Conservation (phyloP, 2,113 vertebrate genomes). For the Nothobranchius furzeri region DNA sequence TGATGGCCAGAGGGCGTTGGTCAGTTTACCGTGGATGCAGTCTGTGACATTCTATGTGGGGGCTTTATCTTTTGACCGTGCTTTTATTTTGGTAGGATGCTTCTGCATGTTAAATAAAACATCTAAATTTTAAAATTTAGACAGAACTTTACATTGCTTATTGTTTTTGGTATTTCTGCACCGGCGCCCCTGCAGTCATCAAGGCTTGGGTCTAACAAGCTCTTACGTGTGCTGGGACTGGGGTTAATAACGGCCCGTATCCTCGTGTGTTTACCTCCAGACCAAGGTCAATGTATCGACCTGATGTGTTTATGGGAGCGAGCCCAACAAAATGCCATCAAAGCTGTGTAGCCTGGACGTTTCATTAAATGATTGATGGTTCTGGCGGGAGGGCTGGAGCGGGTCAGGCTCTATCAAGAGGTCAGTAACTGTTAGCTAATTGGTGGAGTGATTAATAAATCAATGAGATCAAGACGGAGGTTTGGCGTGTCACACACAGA, state of each 20-base stretch:
- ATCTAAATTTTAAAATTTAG: no score
- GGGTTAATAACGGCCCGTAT: conserved; percentile 57
- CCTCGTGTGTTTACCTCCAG: conserved; percentile 49
- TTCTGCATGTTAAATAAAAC: no score
- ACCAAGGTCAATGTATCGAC: conserved; percentile 88
- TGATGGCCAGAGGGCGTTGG: no score
- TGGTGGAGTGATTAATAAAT: conserved; percentile 96
- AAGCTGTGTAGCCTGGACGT: conserved; percentile 89
- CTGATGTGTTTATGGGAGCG: conserved; percentile 73
- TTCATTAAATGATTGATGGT: conserved; percentile 97
- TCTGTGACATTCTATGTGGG: no score
- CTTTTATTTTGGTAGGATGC: no score
- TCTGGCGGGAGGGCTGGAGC: conserved; percentile 28
- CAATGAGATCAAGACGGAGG: conserved; percentile 84
- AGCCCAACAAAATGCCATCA: conserved; percentile 91
- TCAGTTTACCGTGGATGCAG: no score
- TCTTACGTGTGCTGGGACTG: conserved; percentile 42
- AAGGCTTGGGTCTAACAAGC: conserved; percentile 47
- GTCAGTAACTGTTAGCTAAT: conserved; percentile 98
- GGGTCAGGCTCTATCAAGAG: conserved; percentile 86
- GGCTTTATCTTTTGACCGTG: no score
- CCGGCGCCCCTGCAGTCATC: conserved; percentile 12
- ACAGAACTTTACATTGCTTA: background rate
- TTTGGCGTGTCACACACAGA: conserved; percentile 38
- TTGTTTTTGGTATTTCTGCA: background rate